Percentiles rank a stretch among this genome's conserved stretches.
Conservation (phyloP, 2,888 invertebrate genomes). For the Sarcophaga rosellei region DNA sequence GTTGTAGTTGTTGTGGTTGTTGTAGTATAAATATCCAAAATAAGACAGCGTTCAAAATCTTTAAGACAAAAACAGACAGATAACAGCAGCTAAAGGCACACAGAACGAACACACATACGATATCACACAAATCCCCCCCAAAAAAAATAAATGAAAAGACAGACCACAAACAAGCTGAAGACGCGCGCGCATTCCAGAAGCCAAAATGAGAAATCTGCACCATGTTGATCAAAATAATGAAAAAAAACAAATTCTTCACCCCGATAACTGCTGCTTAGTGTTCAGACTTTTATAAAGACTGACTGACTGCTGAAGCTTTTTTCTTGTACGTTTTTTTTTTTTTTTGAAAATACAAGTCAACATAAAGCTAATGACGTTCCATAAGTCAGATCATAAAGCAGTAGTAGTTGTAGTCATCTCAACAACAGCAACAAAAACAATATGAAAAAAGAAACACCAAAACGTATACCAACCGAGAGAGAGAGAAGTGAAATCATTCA, state of each 20-base stretch:
- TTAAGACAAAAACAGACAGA: conserved; percentile 67
- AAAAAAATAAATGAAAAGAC: too few species aligned
- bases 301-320: conserved; percentile 54
- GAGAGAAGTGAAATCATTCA: conserved; percentile 77
- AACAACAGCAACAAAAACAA: conserved; percentile 52
- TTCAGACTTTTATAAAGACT: conserved; percentile 24
- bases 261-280: conserved; percentile 31
- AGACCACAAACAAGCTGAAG: conserved; percentile 68
- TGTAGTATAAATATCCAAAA: conserved; percentile 56
- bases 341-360: conserved; percentile 65
- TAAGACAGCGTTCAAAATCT: conserved; percentile 68
- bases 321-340: not conserved
- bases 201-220: conserved; percentile 78
- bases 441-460: conserved; percentile 19
- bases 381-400: conserved; percentile 66
- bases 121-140: not conserved
- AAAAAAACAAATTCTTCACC: conserved; percentile 68
- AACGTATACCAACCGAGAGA: conserved; percentile 51
- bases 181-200: conserved; percentile 79
- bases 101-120: conserved; percentile 68
- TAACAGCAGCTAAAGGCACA: conserved; percentile 57
- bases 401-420: conserved; percentile 48
- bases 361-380: conserved; percentile 68
- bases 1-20: conserved; percentile 42
- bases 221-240: conserved; percentile 71